A percentile compares a stretch with the other conserved stretches of the same genome.
Evolutionary conservation across 2,888 invertebrate genomes (phyloP).

Genomic region (Leucozona laternaria): DNA sequence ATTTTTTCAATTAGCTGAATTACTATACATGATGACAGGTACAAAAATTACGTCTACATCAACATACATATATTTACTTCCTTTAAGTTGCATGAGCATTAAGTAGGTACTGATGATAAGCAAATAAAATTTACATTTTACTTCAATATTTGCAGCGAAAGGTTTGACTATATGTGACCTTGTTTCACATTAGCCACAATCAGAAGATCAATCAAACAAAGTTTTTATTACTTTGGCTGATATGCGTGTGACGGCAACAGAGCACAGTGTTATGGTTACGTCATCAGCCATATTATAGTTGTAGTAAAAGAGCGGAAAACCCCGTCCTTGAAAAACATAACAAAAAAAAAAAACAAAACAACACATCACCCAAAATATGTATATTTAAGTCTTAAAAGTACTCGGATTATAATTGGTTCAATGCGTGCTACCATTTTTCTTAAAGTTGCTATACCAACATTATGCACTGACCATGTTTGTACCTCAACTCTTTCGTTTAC

Average conservation of each 20-base stretch:
- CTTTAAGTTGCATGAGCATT: neutral
- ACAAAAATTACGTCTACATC: too few relatives aligned
- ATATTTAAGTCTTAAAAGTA: constrained; percentile 15
- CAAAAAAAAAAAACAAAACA: too few relatives aligned
- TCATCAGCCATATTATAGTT: constrained; percentile 24
- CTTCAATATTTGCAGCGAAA: constrained; percentile 28
- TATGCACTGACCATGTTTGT: constrained; percentile 39
- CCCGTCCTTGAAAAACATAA: constrained; percentile 57
- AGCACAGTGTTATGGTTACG: constrained; percentile 27
- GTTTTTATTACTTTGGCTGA: constrained; percentile 44
- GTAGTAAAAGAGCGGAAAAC: constrained; percentile 41
- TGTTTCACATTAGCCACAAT: constrained; percentile 55
- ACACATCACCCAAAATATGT: constrained; percentile 50
- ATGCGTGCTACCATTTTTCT: constrained; percentile 39
- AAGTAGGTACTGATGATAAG: neutral
- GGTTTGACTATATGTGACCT: constrained; percentile 42
- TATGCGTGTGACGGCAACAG: constrained; percentile 53
- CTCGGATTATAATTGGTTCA: constrained; percentile 26
- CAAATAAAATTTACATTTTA: constrained; percentile 7
- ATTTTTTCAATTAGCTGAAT: neutral
- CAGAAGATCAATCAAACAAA: constrained; percentile 59
- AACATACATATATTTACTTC: too few relatives aligned
- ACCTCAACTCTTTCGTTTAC: constrained; percentile 51
- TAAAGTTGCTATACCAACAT: neutral
- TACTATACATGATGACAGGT: neutral